Conservation (phyloP, 1,140 invertebrate genomes). For the Drosophila arawakana region DNA sequence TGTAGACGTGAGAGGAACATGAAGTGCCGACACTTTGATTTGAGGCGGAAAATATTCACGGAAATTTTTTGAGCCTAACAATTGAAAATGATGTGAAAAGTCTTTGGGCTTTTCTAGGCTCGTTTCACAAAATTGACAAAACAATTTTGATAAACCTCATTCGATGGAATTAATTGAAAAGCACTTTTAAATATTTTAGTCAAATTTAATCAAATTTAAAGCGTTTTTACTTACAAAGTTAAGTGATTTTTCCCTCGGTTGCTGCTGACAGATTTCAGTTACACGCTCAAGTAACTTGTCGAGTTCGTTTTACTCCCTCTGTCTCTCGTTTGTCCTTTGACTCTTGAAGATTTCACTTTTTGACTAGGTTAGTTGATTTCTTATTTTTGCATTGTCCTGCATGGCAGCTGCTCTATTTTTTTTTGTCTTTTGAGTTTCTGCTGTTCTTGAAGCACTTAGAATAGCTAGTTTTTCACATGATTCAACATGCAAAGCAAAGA, state of each 20-base stretch:
- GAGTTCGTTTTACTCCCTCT: constrained; percentile 14
- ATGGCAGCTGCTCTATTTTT: constrained; percentile 13
- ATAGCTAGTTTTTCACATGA: constrained; percentile 59
- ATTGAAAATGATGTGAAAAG: constrained; percentile 26
- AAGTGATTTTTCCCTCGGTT: background rate
- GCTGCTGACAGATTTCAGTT: constrained; percentile 29
- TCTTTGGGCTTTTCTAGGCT: background rate
- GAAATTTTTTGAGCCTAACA: background rate
- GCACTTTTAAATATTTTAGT: background rate
- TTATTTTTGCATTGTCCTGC: constrained; percentile 32
- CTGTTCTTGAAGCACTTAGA: constrained; percentile 12
- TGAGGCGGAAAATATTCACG: background rate
- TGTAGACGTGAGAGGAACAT: constrained; percentile 6
- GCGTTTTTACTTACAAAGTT: constrained; percentile 33
- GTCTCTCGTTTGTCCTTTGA: constrained; percentile 29
- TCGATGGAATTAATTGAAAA: constrained; percentile 28
- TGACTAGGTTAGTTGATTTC: constrained; percentile 15
- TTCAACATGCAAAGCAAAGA: constrained; percentile 55
- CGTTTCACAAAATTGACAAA: background rate
- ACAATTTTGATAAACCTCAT: constrained; percentile 7
- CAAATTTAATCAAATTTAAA: background rate
- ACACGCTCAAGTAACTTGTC: constrained; percentile 30
- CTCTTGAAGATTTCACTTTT: constrained; percentile 29
- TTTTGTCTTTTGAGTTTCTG: background rate
- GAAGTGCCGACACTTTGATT: background rate